phyloP scores from a whole-genome alignment of 2,113 vertebrate genomes.

The Irena cyanogastra region DNA sequence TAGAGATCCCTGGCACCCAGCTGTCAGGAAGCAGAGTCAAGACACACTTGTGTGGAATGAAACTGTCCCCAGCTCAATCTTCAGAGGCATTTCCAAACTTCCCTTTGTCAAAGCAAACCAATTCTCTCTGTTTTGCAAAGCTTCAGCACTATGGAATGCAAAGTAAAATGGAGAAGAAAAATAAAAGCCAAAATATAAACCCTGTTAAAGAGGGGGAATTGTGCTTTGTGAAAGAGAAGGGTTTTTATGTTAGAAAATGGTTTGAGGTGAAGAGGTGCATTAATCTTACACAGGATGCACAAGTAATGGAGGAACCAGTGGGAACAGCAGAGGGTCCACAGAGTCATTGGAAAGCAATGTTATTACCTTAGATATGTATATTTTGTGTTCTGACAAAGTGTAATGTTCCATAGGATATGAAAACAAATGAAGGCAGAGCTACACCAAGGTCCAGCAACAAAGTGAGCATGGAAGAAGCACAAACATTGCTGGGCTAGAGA shows the following conservation, averaged over 20 bases:
- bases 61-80: not conserved
- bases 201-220: not conserved
- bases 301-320: not conserved
- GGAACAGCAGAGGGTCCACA: not conserved
- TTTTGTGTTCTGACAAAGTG: not conserved
- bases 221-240: not conserved
- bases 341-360: not conserved
- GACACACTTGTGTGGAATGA: not conserved
- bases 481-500: not conserved
- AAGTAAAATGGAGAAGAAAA: not conserved
- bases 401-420: not conserved
- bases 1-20: not conserved
- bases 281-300: not conserved
- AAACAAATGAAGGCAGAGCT: not conserved
- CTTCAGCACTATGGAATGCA: not conserved
- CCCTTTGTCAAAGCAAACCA: not conserved
- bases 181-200: not conserved
- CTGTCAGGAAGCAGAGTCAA: not conserved
- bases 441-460: not conserved
- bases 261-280: not conserved
- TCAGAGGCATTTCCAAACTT: not conserved
- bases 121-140: not conserved
- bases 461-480: not conserved
- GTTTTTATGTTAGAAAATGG: not conserved
- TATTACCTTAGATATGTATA: not conserved